Percentiles rank a stretch among this genome's conserved stretches.
Conservation (phyloP, 1,140 invertebrate species). For the Ditylenchus dipsaci region DNA sequence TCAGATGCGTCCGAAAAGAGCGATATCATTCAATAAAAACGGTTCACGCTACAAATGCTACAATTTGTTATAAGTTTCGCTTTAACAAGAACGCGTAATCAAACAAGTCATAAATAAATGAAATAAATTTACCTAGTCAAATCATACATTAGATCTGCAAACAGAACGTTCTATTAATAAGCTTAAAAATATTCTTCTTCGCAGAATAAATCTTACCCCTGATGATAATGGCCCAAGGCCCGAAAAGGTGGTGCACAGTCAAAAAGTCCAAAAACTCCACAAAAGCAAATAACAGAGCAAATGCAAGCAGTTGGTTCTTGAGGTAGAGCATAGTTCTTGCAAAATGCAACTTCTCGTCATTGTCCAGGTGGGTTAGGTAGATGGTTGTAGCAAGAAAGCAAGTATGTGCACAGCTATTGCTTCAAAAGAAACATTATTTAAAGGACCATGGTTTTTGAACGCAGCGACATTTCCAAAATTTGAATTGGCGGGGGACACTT, state of each 20-base stretch:
- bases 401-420: conserved; percentile 78
- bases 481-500: too few relatives aligned
- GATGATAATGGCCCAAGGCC: conserved; percentile 81
- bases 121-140: conserved; percentile 66
- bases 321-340: conserved; percentile 56
- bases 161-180: neutral
- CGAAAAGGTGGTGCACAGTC: conserved; percentile 96
- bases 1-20: too few relatives aligned
- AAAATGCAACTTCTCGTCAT: conserved; percentile 56
- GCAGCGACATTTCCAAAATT: too few relatives aligned
- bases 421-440: neutral
- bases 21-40: too few relatives aligned
- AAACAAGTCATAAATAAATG: too few relatives aligned
- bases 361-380: conserved; percentile 63
- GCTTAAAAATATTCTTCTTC: conserved; percentile 61
- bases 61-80: too few relatives aligned
- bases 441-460: neutral
- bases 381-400: conserved; percentile 64
- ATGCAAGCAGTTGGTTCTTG: conserved; percentile 84
- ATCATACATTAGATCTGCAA: conserved; percentile 64
- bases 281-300: conserved; percentile 87
- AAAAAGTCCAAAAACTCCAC: conserved; percentile 84
- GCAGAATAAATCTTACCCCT: conserved; percentile 68
- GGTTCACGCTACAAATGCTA: too few relatives aligned
- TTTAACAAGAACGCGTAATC: too few relatives aligned